Conservation (phyloP, 2,113 vertebrate species). For the Oryzias javanicus region DNA sequence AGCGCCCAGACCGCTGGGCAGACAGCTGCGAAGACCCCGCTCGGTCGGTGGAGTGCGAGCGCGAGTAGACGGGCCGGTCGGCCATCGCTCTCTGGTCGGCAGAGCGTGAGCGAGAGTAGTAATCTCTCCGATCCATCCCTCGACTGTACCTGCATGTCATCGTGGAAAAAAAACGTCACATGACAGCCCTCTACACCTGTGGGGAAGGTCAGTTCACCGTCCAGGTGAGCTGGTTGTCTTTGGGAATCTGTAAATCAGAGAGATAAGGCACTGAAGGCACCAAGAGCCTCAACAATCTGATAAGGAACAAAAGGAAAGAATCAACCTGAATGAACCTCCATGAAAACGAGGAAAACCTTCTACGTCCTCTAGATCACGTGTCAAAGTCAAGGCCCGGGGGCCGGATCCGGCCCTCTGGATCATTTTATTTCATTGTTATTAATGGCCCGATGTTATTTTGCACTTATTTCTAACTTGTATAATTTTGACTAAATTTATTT, state of each 20-base stretch:
- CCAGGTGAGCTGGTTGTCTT: constrained; percentile 2
- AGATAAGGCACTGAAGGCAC: neutral
- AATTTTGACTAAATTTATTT: too few species aligned
- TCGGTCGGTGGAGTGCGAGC: constrained; percentile 91
- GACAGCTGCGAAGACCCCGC: constrained; percentile 86
- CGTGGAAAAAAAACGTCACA: constrained; percentile 72
- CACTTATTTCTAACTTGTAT: too few species aligned
- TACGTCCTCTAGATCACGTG: too few species aligned
- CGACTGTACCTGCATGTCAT: constrained; percentile 88
- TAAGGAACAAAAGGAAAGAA: constrained; percentile 6
- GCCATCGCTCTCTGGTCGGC: constrained; percentile 88
- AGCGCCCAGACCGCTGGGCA: constrained; percentile 85
- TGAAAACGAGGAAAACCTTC: too few species aligned
- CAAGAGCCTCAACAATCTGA: neutral
- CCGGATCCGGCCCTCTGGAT: too few species aligned
- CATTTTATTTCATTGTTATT: too few species aligned
- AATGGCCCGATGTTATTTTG: too few species aligned
- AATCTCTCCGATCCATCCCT: constrained; percentile 88
- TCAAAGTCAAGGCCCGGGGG: too few species aligned
- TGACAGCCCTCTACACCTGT: constrained; percentile 72
- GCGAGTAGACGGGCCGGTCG: constrained; percentile 83
- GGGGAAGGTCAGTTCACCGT: neutral
- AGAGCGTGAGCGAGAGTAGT: constrained; percentile 93
- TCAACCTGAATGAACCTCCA: too few species aligned
- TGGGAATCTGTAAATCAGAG: neutral